phyloP scores from a whole-genome alignment of 2,888 invertebrate genomes.

The Eupithecia insigniata region DNA sequence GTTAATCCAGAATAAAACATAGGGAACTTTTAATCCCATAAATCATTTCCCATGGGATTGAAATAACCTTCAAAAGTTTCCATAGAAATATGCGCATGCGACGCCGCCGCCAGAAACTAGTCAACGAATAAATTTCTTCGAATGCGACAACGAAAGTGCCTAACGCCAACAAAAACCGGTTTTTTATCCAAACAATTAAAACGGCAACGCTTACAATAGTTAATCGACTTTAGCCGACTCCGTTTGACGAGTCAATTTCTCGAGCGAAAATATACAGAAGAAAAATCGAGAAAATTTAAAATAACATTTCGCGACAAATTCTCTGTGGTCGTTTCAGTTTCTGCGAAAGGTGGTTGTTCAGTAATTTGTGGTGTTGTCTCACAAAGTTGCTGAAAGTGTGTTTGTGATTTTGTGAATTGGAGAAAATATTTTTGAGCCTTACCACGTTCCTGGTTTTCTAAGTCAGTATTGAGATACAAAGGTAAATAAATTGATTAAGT shows the following conservation, averaged over 20 bases:
- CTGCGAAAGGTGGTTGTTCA: background rate
- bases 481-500: background rate
- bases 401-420: background rate
- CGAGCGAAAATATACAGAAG: constrained; percentile 8
- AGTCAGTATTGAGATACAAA: background rate
- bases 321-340: constrained; percentile 6
- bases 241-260: constrained; percentile 31
- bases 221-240: constrained; percentile 28
- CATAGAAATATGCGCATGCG: no score
- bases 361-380: background rate
- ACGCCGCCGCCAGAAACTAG: no score
- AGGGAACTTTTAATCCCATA: no score
- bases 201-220: constrained; percentile 27
- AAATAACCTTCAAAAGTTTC: no score
- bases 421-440: background rate
- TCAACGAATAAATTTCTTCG: background rate
- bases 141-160: constrained; percentile 21
- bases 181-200: constrained; percentile 36
- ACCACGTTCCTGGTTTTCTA: background rate
- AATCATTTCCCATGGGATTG: no score
- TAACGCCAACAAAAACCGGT: constrained; percentile 32
- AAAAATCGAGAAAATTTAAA: constrained; percentile 7
- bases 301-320: constrained; percentile 26
- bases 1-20: no score
- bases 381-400: background rate